phyloP scores from a whole-genome alignment of 2,797 vertebrate genomes.

The Silurus aristotelis region DNA sequence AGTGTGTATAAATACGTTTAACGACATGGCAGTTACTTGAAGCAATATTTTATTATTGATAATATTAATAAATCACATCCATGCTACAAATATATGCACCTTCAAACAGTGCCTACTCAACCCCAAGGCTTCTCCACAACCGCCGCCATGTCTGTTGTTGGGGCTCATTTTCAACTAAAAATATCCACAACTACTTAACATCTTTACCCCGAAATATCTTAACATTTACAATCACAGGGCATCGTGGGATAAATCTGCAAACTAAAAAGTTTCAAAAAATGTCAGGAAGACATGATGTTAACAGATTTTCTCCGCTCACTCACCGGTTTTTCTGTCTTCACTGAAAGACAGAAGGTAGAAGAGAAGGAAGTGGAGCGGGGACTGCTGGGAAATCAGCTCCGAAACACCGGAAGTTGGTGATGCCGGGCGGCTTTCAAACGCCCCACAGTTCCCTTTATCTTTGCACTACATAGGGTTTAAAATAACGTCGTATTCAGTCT shows the following conservation, averaged over 20 bases:
- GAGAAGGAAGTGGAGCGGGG: slow-evolving; percentile 50
- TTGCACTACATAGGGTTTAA: background rate
- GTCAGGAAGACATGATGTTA: slow-evolving; percentile 42
- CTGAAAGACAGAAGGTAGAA: slow-evolving; percentile 59
- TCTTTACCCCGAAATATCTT: background rate
- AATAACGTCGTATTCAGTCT: background rate
- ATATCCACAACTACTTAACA: background rate
- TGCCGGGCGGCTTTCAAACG: background rate
- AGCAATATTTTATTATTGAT: too few species aligned
- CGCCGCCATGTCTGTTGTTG: background rate
- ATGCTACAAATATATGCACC: background rate
- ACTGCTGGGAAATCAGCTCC: slow-evolving; percentile 46
- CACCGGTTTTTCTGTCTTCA: slow-evolving; percentile 49
- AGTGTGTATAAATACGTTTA: background rate
- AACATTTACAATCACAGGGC: background rate
- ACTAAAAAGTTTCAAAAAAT: rapidly evolving
- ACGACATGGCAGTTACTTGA: background rate
- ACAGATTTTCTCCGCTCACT: slow-evolving; percentile 49
- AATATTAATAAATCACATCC: background rate
- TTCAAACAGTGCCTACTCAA: background rate
- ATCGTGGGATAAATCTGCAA: background rate
- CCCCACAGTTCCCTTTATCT: too few species aligned
- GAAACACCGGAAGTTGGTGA: slow-evolving; percentile 35
- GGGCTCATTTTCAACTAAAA: background rate
- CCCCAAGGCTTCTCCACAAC: background rate